phyloP scores from a whole-genome alignment of 1,140 invertebrate species.

The Bilobella aurantiaca region DNA sequence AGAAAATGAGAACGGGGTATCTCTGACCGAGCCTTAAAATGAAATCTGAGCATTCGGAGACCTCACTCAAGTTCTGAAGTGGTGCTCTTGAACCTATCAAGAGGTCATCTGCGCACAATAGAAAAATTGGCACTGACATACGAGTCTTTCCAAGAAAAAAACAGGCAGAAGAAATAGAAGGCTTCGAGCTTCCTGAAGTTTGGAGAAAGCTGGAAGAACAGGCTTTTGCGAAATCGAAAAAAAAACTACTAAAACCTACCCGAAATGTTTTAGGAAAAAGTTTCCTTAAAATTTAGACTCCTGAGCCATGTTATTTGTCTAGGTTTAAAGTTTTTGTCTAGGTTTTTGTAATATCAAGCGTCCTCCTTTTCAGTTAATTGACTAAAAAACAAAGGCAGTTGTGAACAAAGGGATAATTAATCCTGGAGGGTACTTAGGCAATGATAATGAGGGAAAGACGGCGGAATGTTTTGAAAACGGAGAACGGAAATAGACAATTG shows the following conservation, averaged over 20 bases:
- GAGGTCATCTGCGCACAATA: conserved; percentile 33
- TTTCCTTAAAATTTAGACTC: no score
- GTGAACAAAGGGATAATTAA: conserved; percentile 1
- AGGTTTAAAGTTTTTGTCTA: no score
- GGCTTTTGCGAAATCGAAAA: no score
- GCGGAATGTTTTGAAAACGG: conserved; percentile 1
- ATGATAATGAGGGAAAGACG: not conserved
- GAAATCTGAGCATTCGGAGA: not conserved
- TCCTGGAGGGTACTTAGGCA: not conserved
- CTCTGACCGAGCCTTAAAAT: not conserved
- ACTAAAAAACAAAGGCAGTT: no score
- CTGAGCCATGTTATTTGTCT: no score
- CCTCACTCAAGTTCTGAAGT: not conserved
- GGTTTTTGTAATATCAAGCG: no score
- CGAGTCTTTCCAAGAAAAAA: conserved; percentile 13
- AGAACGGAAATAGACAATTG: not conserved
- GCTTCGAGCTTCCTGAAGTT: no score
- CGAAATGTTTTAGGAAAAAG: no score
- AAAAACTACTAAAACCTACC: no score
- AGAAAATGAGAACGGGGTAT: not conserved
- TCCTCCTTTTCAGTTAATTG: no score
- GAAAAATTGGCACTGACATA: conserved; percentile 33
- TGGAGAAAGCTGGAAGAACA: no score
- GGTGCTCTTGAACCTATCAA: conserved; percentile 30
- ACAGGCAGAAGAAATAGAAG: no score